phyloP scores from a whole-genome alignment of 30 jellyfish, hydroid and myxozoan genomes.

The Chrysaora quinquecirrha region DNA sequence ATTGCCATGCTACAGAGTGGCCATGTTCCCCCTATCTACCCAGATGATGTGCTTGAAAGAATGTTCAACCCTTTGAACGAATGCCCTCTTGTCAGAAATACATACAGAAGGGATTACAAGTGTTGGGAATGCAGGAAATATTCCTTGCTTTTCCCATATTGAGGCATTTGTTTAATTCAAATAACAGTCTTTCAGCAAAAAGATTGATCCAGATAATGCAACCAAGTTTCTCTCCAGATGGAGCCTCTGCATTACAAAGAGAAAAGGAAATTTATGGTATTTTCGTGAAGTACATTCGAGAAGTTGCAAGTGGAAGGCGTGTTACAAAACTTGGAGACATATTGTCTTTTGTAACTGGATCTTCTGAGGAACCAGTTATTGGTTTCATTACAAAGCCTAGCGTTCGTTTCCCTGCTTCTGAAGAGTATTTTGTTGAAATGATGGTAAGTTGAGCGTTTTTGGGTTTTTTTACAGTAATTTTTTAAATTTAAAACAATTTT shows the following conservation, averaged over 20 bases:
- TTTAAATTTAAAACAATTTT: too few species aligned
- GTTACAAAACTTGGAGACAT: conserved; percentile 24
- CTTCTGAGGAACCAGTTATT: conserved; percentile 34
- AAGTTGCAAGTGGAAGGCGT: conserved; percentile 68
- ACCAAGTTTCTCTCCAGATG: conserved; percentile 56
- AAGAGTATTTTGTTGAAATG: not conserved
- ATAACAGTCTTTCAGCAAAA: conserved; percentile 12
- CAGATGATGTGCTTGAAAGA: conserved; percentile 25
- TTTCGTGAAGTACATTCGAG: conserved; percentile 47
- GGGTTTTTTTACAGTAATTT: not conserved
- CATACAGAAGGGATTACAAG: conserved; percentile 46
- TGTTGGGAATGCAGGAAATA: conserved; percentile 31
- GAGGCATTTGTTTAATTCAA: conserved; percentile 26
- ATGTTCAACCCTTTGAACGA: conserved; percentile 11
- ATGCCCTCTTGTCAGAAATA: conserved; percentile 11
- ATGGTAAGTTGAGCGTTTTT: not conserved
- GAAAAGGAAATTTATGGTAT: conserved; percentile 44
- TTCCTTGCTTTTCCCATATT: conserved; percentile 29
- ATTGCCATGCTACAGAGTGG: conserved; percentile 62
- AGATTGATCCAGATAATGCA: conserved; percentile 20
- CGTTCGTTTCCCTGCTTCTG: not conserved
- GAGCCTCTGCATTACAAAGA: conserved; percentile 24
- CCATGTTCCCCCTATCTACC: conserved; percentile 32
- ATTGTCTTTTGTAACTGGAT: conserved; percentile 45
- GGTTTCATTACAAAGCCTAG: conserved; percentile 15